These are phyloP conservation scores for Callitettix versicolor DNA, from an alignment of 1,140 invertebrate genomes.

Conservation along the genomic window DNA sequence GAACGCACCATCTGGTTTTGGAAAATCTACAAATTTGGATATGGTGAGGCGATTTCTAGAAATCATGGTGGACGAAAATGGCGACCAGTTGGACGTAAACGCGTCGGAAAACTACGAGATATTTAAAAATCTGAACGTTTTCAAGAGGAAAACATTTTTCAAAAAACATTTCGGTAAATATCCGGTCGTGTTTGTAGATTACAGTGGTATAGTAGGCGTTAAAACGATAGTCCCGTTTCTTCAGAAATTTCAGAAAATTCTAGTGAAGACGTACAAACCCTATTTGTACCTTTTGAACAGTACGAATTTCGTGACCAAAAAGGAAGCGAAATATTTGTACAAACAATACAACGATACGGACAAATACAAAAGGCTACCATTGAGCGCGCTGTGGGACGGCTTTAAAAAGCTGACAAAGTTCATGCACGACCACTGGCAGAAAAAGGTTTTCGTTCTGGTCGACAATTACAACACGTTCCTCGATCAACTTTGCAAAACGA, in stretches of 20 bases:
- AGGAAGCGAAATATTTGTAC: no score
- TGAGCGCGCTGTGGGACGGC: not conserved
- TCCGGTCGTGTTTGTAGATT: not conserved
- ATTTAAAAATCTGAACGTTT: not conserved
- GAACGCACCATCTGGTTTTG: not conserved
- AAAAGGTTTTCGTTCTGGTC: not conserved
- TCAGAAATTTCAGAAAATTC: not conserved
- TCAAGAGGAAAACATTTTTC: not conserved
- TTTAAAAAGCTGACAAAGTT: not conserved
- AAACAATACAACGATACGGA: no score
- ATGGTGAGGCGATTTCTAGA: constrained; percentile 3
- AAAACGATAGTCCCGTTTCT: not conserved
- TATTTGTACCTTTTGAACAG: not conserved
- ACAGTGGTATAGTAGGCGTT: not conserved
- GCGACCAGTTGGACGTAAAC: not conserved
- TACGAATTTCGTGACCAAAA: not conserved
- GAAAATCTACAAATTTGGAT: constrained; percentile 4
- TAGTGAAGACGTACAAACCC: not conserved
- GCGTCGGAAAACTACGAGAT: not conserved
- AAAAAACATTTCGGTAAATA: not conserved
- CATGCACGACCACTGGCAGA: not conserved
- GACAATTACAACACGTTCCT: not conserved
- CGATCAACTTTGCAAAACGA: no score
- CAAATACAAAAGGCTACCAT: not conserved
- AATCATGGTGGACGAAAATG: not conserved